Base-by-base conservation (phyloP, 2,113 vertebrate species). In the Anhinga rufa region DNA sequence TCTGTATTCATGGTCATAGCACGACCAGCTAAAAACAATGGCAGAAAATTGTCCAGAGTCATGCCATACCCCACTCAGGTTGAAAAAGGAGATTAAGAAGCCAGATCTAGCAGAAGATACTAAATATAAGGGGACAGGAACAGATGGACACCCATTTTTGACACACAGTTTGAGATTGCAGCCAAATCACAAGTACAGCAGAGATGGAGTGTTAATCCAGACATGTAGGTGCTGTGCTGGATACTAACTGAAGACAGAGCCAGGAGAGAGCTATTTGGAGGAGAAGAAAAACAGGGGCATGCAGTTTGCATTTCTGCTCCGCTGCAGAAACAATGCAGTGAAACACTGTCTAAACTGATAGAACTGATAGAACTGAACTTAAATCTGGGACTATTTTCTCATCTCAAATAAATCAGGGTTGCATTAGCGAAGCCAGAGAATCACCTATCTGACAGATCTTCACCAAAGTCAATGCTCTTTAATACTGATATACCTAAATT, bases 1-100 rank as follows among this genome's bases (percentile, higher is more conserved):
- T 62, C 64, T 70, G 25, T 17, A 9, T 19, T 74, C 0, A 0
- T 34, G 18, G 9, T 31, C 28, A 15, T 17, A 49, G 40, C 34
- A 28, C 13, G 28, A 55, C 10, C 57, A 55, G 48, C 32, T 90
- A 51, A 57, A 86, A 89, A 40, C 0, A 0, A 21, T 4, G 4
- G 13, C 26, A 92, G 32, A 66, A 82, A 48, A 52, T 38, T 70
- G 15, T 40, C 31, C 34, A 38, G 16, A 36, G 11, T 25, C 15
- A 12, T 62, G 34, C 26, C 0, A 0, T 40, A 49, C 5, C 76
- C 17, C 7, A 51, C 18, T 19, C 54, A 58, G 17, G 4, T 4
- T 70, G 42, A n/a, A 76, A 90, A 85, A 26, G n/a, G 29, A 68
- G 36, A 65, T 49, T 28, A 44, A 75, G 54, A 76, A 76, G 24